A percentile compares a stretch with the other conserved stretches of the same genome.
These are phyloP conservation scores for Gibbula magus DNA, from an alignment of 2,888 invertebrate genomes.

Conservation along the genomic window DNA sequence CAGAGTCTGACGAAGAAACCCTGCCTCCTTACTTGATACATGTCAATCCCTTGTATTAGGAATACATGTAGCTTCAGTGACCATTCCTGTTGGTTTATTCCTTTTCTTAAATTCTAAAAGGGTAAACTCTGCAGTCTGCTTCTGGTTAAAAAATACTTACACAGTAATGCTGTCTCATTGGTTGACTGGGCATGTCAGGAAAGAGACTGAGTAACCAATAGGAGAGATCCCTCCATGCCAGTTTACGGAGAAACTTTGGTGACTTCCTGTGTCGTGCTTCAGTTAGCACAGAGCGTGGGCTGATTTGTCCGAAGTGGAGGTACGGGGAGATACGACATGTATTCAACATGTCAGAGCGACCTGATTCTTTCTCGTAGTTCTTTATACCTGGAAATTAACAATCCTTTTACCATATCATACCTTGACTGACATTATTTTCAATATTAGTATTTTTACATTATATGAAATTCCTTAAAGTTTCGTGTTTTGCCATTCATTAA, in stretches of 20 bases:
- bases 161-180: constrained; percentile 52
- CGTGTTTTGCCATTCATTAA: no score
- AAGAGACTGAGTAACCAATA: constrained; percentile 52
- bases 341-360: constrained; percentile 49
- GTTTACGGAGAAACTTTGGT: constrained; percentile 53
- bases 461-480: no score
- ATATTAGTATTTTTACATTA: no score
- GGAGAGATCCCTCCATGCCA: constrained; percentile 58
- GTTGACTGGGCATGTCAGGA: constrained; percentile 48
- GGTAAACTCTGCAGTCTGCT: not conserved
- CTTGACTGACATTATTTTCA: no score
- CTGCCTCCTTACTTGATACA: no score
- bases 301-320: constrained; percentile 54
- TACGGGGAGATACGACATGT: constrained; percentile 53
- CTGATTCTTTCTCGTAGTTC: constrained; percentile 57
- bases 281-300: constrained; percentile 47
- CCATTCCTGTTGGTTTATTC: no score
- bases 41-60: no score
- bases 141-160: constrained; percentile 30
- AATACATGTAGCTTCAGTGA: no score
- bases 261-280: constrained; percentile 51
- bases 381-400: constrained; percentile 43
- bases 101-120: not conserved
- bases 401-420: not conserved
- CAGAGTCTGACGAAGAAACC: no score